These are phyloP conservation scores for Folsomia manolachei DNA, from an alignment of 2,888 invertebrate genomes.

Conservation along the genomic window DNA sequence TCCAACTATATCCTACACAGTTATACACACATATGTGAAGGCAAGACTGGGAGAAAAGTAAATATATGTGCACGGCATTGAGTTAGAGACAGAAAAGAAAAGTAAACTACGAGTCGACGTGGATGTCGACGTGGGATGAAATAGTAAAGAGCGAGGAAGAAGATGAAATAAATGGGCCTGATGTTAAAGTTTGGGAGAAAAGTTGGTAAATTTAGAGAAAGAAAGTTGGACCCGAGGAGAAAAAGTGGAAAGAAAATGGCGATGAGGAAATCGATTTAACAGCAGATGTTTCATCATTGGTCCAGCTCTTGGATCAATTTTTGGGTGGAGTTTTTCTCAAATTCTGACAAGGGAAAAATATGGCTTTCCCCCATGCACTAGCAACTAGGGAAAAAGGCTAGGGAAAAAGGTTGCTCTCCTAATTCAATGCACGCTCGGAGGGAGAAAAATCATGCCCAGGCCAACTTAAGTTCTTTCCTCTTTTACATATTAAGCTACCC, in stretches of 20 bases:
- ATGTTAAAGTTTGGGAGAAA: slow-evolving; percentile 25
- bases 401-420: slow-evolving; percentile 23
- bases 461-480: slow-evolving; percentile 20
- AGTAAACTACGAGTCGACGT: too few relatives aligned
- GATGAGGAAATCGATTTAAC: slow-evolving; percentile 47
- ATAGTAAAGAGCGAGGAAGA: slow-evolving; percentile 21
- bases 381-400: too few relatives aligned
- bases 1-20: too few relatives aligned
- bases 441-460: slow-evolving; percentile 24
- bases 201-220: slow-evolving; percentile 7
- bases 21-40: too few relatives aligned
- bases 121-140: not conserved
- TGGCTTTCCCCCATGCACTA: slow-evolving; percentile 27
- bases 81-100: too few relatives aligned
- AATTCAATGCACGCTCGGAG: slow-evolving; percentile 18
- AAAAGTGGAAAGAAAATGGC: slow-evolving; percentile 38
- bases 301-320: slow-evolving; percentile 49
- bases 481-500: too few relatives aligned
- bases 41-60: too few relatives aligned
- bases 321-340: slow-evolving; percentile 49
- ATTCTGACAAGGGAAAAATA: slow-evolving; percentile 43
- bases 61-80: too few relatives aligned
- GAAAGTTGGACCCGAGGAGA: slow-evolving; percentile 22
- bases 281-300: slow-evolving; percentile 50
- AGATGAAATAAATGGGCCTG: slow-evolving; percentile 18